Evolutionary conservation across 2,113 vertebrate genomes (phyloP), one percentile per base, ranked within the genome.

Genomic region (Pterocles burchelli): DNA sequence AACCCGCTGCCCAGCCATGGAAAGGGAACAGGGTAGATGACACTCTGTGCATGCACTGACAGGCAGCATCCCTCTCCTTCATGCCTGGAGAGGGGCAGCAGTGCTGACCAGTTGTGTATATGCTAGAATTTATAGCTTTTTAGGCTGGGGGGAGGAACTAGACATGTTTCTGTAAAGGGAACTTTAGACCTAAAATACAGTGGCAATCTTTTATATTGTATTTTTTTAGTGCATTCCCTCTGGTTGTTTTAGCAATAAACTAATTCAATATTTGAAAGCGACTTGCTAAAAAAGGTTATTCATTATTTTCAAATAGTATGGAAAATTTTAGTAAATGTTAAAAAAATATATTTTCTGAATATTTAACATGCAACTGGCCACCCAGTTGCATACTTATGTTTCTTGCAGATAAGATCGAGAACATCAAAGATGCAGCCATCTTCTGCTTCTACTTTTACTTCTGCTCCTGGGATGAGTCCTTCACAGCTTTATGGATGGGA

Each of bases 61-160:
- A 13, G 11, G 7, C 5, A 52, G 45, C 58, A 72, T 66, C 41
- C 45, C 12, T 62, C 25, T 63, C 25, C 33, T 36, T 52, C 31
- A 6, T 5, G 24, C 55, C 26, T 4, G 2, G 13, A 46, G 22
- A 55, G 33, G 22, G 38, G 11, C 25, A 46, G 31, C 34, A 55
- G 22, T 29, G 41, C 55, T 57, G 28, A 26, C 24, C 11, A 11
- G 6, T 19, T 76, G 9, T 34, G n/a, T 54, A 31, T 61, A 9
- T 17, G 9, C 17, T 48, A 25, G 24, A 68, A 51, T 8, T 20
- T 34, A 6, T 0, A 45, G 33, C 10, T 13, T 80, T 51, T 52
- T 73, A 36, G 28, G 7, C 38, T 78, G 8, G 2, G 3, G 2
- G 19, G 7, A 6, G 2, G 26, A 79, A 48, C 2, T 3, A 2